Evolutionary conservation across 2,113 vertebrate species (phyloP), one percentile per base, ranked within the genome.

Genomic region (Spermophilus dauricus): DNA sequence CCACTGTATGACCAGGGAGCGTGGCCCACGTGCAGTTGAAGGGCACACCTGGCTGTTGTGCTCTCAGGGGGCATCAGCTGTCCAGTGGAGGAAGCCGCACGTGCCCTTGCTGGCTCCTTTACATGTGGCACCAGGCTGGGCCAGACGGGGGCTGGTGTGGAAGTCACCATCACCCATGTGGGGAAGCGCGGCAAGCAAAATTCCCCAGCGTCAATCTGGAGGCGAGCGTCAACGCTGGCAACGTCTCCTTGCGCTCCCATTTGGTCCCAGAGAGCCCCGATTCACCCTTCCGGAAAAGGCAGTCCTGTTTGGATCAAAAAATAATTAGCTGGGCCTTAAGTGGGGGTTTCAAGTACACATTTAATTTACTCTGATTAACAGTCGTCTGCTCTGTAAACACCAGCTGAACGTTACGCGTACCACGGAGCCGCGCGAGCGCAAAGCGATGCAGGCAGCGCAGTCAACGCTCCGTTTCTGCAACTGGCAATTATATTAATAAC

Each of bases 311-410:
- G 95, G 96, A 96, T 97, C 91, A 97, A 97, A 98, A 98, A 94
- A 95, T 97, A 97, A 98, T 97, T 92, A 98, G 95, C 86, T 28
- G 65, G 88, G 96, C 78, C 97, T 93, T 96, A 98, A 98, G 97
- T 97, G 97, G 96, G 97, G 97, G 95, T 97, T 98, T 97, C 97
- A 96, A 97, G 96, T 78, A 96, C 97, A 96, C 96, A 91, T 98
- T 98, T 97, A 96, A 97, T 98, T 97, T 97, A 42, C 56, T 0
- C 96, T 88, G 97, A 97, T 97, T 96, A 96, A 89, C 97, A 96
- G 97, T 89, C 98, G n/a, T 53, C 82, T 8, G 88, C 93, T 81
- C 48, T 65, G 96, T 86, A 92, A 96, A 97, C 96, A 94, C 96
- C 96, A 97, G 97, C 97, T 96, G 98, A 97, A 96, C 84, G 34